These are phyloP conservation scores for Strigamia transsilvanica DNA, from an alignment of 2,888 invertebrate species.

Conservation along the genomic window DNA sequence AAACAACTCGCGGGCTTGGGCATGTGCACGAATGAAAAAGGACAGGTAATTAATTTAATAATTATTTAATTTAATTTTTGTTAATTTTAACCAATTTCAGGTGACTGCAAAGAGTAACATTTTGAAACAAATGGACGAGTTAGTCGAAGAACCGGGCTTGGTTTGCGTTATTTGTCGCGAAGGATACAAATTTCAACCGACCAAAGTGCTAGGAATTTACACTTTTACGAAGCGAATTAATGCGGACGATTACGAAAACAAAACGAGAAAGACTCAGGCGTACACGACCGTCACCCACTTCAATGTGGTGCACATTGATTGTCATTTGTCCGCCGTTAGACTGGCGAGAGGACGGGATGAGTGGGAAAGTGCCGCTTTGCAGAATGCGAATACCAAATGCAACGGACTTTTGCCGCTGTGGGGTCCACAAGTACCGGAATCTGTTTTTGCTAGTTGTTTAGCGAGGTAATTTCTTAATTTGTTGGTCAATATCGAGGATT, in stretches of 20 bases:
- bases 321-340: constrained; percentile 94
- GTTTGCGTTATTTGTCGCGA: constrained; percentile 98
- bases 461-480: constrained; percentile 75
- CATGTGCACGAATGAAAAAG: constrained; percentile 94
- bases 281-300: constrained; percentile 98
- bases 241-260: constrained; percentile 90
- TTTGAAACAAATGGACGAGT: constrained; percentile 87
- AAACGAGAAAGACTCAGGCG: constrained; percentile 79
- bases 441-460: constrained; percentile 90
- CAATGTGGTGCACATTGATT: constrained; percentile 97
- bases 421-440: constrained; percentile 94
- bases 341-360: constrained; percentile 82
- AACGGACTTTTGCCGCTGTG: constrained; percentile 95
- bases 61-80: not conserved
- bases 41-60: constrained; percentile 73
- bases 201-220: constrained; percentile 93
- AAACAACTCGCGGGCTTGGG: constrained; percentile 94
- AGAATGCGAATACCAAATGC: constrained; percentile 97
- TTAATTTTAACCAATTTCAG: constrained; percentile 61
- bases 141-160: constrained; percentile 93
- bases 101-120: constrained; percentile 88
- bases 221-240: constrained; percentile 95
- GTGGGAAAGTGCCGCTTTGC: constrained; percentile 97
- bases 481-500: not conserved
- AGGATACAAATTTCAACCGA: constrained; percentile 94